phyloP scores from a whole-genome alignment of 2,113 vertebrate genomes.

The Embiotoca jacksoni region DNA sequence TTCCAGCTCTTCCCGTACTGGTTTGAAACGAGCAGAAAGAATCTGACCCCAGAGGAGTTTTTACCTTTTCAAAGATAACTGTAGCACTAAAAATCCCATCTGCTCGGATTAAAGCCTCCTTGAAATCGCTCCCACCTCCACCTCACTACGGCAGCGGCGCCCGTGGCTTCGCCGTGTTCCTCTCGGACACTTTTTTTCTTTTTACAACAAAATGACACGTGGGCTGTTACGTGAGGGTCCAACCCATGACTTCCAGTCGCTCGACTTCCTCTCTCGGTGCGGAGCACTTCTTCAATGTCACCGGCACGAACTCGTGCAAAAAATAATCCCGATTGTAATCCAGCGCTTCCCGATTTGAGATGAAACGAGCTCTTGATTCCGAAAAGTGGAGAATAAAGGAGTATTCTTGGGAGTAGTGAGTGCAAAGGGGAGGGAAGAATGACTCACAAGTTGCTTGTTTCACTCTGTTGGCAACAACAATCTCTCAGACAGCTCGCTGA shows the following conservation, averaged over 20 bases:
- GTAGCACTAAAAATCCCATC: conserved; percentile 49
- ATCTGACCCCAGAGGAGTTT: conserved; percentile 42
- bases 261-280: background rate
- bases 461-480: conserved; percentile 62
- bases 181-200: conserved; percentile 10
- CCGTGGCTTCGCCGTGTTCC: conserved; percentile 24
- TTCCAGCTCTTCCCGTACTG: background rate
- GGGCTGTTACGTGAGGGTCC: background rate
- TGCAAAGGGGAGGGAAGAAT: conserved; percentile 34
- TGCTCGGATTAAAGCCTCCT: conserved; percentile 32
- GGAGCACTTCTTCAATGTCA: conserved; percentile 9
- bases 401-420: conserved; percentile 21
- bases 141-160: background rate
- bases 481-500: conserved; percentile 53
- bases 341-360: conserved; percentile 26
- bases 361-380: conserved; percentile 33
- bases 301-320: background rate
- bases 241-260: conserved; percentile 23
- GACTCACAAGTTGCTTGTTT: conserved; percentile 61
- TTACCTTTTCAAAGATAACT: conserved; percentile 22
- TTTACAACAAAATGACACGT: conserved; percentile 35
- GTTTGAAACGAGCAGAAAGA: conserved; percentile 26
- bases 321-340: conserved; percentile 31
- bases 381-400: conserved; percentile 21
- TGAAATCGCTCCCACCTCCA: conserved; percentile 53